Percentiles rank a stretch among this genome's conserved stretches.
Evolutionary conservation across 2,888 invertebrate genomes (phyloP).

Genomic region (Plebejus melissa): DNA sequence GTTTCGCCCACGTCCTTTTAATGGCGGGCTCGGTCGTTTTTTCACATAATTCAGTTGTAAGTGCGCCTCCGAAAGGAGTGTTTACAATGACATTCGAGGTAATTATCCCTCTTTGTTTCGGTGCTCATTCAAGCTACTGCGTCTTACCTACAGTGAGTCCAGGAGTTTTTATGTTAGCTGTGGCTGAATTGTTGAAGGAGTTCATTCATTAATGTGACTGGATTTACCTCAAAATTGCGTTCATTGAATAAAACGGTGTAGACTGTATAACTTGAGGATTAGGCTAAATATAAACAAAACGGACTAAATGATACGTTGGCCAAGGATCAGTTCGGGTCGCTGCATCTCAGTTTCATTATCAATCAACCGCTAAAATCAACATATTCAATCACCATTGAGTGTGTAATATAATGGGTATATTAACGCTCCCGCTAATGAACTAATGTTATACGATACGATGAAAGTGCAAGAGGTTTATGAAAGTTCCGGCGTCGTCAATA

Average conservation of each 20-base stretch:
- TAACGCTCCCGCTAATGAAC: neutral
- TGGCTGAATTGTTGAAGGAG: neutral
- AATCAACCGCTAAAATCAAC: neutral
- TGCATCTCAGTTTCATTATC: neutral
- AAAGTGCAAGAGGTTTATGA: constrained; percentile 4
- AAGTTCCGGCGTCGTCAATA: constrained; percentile 2
- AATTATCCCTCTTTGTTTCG: constrained; percentile 50
- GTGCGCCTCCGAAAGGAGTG: constrained; percentile 43
- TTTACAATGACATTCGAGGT: constrained; percentile 38
- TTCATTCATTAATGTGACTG: neutral
- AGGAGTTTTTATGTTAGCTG: neutral
- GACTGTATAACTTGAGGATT: neutral
- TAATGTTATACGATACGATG: constrained; percentile 6
- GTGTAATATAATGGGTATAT: neutral
- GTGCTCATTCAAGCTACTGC: constrained; percentile 31
- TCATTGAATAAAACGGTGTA: neutral
- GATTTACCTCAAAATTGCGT: neutral
- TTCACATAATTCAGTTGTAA: constrained; percentile 51
- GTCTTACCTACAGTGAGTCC: neutral
- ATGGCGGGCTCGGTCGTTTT: constrained; percentile 46
- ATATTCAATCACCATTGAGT: neutral
- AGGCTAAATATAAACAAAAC: neutral
- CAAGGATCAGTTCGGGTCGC: neutral
- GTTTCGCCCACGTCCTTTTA: constrained; percentile 54
- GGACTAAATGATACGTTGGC: neutral